Evolutionary conservation across 1,140 invertebrate genomes (phyloP), one percentile per base, ranked within the genome.

Genomic region (Drosophila grimshawi): DNA sequence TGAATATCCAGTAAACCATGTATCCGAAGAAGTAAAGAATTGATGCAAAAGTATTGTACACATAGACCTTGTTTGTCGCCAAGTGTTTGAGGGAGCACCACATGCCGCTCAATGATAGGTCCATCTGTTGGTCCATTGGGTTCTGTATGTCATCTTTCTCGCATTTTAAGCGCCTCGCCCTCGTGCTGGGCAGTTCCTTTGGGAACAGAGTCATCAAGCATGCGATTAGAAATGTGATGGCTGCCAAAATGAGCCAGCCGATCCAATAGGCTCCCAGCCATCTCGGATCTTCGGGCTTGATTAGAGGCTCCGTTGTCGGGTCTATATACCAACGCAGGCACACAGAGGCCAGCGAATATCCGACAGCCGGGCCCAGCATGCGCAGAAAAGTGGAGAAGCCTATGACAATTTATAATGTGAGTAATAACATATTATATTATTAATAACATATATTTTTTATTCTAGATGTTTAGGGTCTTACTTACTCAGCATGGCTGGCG

Each of bases 211-310:
- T 93, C 35, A 96, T 92, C 2, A 95, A 74, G 10, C 94, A 91
- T 0, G 94, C 94, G 39, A 94, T 94, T 3, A 95, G 5, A 7
- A 95, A 93, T 0, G 95, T 93, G 0, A 95, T 71, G 2, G 93
- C 82, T 2, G 94, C 95, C 39, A 96, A 91, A n/a, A 96, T 93
- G 29, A 96, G 93, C 96, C 94, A 97, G 29, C 97, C 97, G n/a
- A 96, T 70, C 96, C 96, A 97, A 96, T 96, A 97, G n/a, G 96
- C 96, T 2, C 96, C 96, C 27, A 96, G 74, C 96, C 96, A 96
- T 70, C 95, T 93, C 2, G 95, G 95, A 93, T 96, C 95, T 67
- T 94, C 93, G 6, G 93, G 94, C 5, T 92, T 93, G 29, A 96
- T 96, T 0, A 94, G 94, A 2, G 96, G 96, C 4, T 94, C 95